Conservation (phyloP, 2,888 invertebrate genomes). For the Dyspetes luteomarginatus region DNA sequence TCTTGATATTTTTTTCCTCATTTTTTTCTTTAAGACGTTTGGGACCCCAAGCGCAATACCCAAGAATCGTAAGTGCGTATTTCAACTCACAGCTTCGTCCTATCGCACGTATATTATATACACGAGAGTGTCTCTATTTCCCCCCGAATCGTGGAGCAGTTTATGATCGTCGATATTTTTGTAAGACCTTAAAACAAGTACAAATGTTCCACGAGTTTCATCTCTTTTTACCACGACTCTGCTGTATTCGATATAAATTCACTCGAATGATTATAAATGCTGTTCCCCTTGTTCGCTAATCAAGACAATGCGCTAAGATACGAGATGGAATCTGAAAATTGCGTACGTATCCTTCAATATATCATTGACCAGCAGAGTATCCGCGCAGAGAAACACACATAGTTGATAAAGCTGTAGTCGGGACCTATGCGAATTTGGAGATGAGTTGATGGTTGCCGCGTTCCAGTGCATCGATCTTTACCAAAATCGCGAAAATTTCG, state of each 20-base stretch:
- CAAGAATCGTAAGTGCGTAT: too few species aligned
- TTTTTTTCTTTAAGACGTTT: constrained; percentile 54
- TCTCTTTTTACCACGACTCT: too few species aligned
- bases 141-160: constrained; percentile 21
- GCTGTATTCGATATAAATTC: too few species aligned
- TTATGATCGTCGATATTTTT: too few species aligned
- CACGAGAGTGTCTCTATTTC: constrained; percentile 17
- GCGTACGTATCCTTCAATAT: too few species aligned
- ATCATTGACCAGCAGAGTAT: too few species aligned
- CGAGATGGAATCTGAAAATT: too few species aligned
- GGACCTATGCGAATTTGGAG: constrained; percentile 4
- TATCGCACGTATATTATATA: not conserved
- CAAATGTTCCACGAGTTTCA: too few species aligned
- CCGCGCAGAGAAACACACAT: not conserved
- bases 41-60: not conserved
- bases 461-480: constrained; percentile 68
- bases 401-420: not conserved
- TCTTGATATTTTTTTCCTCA: constrained; percentile 24
- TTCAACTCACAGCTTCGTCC: not conserved
- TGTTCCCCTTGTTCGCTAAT: too few species aligned
- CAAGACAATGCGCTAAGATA: too few species aligned
- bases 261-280: too few species aligned
- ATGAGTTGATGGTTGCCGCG: constrained; percentile 39
- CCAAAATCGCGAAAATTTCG: constrained; percentile 66
- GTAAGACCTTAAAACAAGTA: too few species aligned